phyloP scores from a whole-genome alignment of 2,797 vertebrate species.

The Gymnothorax javanicus region DNA sequence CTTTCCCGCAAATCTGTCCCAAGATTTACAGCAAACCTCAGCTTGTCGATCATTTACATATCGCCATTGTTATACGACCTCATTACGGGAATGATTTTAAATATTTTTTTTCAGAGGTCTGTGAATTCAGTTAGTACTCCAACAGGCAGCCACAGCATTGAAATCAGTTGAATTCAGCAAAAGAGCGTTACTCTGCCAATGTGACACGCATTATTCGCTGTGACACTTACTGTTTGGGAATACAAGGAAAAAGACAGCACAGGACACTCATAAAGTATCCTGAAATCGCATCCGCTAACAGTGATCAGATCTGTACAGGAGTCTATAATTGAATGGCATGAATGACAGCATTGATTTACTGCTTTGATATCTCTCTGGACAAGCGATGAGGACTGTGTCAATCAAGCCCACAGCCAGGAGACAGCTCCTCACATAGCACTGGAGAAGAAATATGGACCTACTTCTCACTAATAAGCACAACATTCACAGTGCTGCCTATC shows the following conservation, averaged over 20 bases:
- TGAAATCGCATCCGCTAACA: background rate
- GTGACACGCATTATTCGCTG: background rate
- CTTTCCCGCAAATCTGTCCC: slow-evolving; percentile 51
- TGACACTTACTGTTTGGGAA: background rate
- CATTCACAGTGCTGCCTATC: background rate
- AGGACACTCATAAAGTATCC: background rate
- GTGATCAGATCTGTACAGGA: background rate
- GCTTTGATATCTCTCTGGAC: background rate
- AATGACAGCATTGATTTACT: background rate
- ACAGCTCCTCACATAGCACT: background rate
- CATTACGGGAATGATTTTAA: slow-evolving; percentile 71
- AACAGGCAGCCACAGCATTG: slow-evolving; percentile 55
- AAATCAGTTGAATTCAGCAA: background rate
- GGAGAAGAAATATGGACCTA: background rate
- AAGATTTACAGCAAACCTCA: slow-evolving; percentile 61
- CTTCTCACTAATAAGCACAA: background rate
- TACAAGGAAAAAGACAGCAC: background rate
- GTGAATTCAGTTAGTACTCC: slow-evolving; percentile 73
- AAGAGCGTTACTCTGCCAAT: background rate
- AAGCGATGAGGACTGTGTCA: slow-evolving; percentile 6
- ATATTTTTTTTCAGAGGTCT: slow-evolving; percentile 72
- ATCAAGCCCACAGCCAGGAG: background rate
- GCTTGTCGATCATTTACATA: slow-evolving; percentile 72
- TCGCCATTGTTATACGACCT: slow-evolving; percentile 69
- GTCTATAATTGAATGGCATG: background rate